Conservation (phyloP, 2,113 vertebrate genomes). For the Coryphaenoides rupestris region DNA sequence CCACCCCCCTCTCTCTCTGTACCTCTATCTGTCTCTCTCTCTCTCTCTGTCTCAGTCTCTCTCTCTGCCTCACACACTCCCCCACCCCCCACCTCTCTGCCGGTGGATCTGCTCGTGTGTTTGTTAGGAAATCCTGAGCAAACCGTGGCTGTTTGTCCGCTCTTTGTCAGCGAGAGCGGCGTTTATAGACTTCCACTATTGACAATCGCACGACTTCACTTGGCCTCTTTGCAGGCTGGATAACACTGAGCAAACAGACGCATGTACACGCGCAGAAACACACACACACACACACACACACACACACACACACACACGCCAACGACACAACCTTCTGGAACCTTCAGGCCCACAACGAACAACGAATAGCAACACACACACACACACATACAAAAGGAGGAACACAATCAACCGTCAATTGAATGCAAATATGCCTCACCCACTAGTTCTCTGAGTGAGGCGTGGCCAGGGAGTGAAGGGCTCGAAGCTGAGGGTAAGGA, state of each 20-base stretch:
- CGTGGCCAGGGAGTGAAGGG: too few relatives aligned
- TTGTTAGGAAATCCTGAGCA: slow-evolving; percentile 82
- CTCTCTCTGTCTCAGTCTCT: not conserved
- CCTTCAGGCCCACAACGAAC: too few relatives aligned
- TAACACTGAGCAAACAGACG: slow-evolving; percentile 79
- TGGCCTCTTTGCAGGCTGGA: slow-evolving; percentile 73
- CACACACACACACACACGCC: too few relatives aligned
- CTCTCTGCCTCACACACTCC: not conserved
- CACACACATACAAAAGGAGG: too few relatives aligned
- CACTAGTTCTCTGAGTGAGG: too few relatives aligned
- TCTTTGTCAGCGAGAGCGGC: slow-evolving; percentile 72
- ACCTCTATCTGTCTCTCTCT: not conserved
- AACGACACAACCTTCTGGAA: too few relatives aligned
- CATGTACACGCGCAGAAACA: slow-evolving; percentile 68
- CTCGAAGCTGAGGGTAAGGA: too few relatives aligned
- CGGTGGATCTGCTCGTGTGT: slow-evolving; percentile 58
- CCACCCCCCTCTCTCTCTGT: not conserved
- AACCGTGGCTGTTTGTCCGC: slow-evolving; percentile 76
- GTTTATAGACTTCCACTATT: slow-evolving; percentile 81
- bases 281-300: too few relatives aligned
- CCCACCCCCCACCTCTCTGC: slow-evolving; percentile 25
- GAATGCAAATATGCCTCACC: too few relatives aligned
- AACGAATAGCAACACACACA: slow-evolving; percentile 8
- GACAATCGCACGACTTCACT: slow-evolving; percentile 73
- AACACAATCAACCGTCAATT: too few relatives aligned